These are phyloP conservation scores for Trissolcus brochymenae DNA, from an alignment of 2,888 invertebrate species.

Conservation along the genomic window DNA sequence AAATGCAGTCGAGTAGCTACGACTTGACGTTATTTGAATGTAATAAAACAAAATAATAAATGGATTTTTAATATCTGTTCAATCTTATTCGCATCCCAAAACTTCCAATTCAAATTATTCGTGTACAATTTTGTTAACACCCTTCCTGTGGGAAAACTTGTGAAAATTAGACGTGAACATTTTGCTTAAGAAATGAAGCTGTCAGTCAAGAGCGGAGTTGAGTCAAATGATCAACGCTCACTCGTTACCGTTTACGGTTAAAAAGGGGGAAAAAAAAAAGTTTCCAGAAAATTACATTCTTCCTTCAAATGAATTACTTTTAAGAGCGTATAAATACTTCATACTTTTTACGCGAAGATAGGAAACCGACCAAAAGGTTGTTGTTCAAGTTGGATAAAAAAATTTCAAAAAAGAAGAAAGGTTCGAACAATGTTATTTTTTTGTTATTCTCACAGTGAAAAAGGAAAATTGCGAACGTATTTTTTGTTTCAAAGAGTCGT, in stretches of 20 bases:
- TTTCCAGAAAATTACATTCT: background rate
- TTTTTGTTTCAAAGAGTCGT: background rate
- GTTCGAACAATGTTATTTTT: too few relatives aligned
- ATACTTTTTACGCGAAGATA: background rate
- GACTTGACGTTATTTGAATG: constrained; percentile 65
- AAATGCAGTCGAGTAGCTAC: constrained; percentile 64
- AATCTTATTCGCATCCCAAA: too few relatives aligned
- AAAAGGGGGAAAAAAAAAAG: constrained; percentile 4
- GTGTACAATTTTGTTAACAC: too few relatives aligned
- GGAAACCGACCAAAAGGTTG: background rate
- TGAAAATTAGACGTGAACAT: too few relatives aligned
- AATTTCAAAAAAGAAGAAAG: too few relatives aligned
- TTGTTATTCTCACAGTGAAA: too few relatives aligned
- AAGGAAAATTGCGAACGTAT: background rate
- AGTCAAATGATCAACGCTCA: too few relatives aligned
- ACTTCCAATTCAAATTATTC: too few relatives aligned
- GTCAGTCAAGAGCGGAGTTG: too few relatives aligned
- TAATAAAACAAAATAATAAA: constrained; percentile 69
- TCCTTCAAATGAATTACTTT: constrained; percentile 3
- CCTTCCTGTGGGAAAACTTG: too few relatives aligned
- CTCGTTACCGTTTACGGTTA: too few relatives aligned
- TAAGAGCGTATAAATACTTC: constrained; percentile 7
- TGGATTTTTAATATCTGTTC: constrained; percentile 70
- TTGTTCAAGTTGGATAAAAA: background rate
- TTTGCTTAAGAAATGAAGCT: too few relatives aligned